These are phyloP conservation scores for Heliconius ethilla DNA, from an alignment of 2,888 invertebrate species.

Conservation along the genomic window DNA sequence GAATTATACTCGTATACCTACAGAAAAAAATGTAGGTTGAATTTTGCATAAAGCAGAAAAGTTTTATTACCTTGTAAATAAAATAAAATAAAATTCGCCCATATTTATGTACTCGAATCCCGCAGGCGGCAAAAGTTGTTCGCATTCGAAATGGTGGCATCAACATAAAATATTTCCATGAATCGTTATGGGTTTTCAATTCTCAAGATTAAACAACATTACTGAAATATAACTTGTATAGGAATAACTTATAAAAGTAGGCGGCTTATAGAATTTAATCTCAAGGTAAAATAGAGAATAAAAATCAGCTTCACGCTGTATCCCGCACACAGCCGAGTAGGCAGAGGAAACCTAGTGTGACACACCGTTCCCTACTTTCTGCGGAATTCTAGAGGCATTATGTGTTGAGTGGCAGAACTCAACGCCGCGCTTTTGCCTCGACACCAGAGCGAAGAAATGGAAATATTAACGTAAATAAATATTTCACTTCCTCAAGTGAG, in stretches of 20 bases:
- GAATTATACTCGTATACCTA: not conserved
- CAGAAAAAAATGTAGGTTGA: slow-evolving; percentile 6
- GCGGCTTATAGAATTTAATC: not conserved
- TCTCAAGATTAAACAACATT: slow-evolving; percentile 6
- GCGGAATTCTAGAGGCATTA: no score
- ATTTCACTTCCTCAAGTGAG: no score
- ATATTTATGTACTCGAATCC: slow-evolving; percentile 22
- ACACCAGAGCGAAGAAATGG: no score
- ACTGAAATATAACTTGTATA: not conserved
- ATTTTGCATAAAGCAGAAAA: slow-evolving; percentile 26
- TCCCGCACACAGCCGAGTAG: no score
- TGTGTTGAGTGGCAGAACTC: no score
- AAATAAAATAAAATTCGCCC: slow-evolving; percentile 23
- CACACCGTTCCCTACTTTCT: no score
- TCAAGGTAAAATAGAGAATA: not conserved
- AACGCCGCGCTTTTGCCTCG: no score
- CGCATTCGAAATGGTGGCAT: slow-evolving; percentile 15
- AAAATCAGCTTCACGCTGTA: no score
- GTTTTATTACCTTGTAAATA: slow-evolving; percentile 24
- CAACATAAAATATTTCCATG: slow-evolving; percentile 17
- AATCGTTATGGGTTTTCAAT: slow-evolving; percentile 16
- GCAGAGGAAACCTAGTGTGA: no score
- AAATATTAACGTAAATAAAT: no score
- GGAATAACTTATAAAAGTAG: not conserved
- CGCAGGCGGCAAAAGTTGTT: slow-evolving; percentile 27